Base-by-base conservation (phyloP, 2,797 vertebrate genomes). In the Synanceia verrucosa region DNA sequence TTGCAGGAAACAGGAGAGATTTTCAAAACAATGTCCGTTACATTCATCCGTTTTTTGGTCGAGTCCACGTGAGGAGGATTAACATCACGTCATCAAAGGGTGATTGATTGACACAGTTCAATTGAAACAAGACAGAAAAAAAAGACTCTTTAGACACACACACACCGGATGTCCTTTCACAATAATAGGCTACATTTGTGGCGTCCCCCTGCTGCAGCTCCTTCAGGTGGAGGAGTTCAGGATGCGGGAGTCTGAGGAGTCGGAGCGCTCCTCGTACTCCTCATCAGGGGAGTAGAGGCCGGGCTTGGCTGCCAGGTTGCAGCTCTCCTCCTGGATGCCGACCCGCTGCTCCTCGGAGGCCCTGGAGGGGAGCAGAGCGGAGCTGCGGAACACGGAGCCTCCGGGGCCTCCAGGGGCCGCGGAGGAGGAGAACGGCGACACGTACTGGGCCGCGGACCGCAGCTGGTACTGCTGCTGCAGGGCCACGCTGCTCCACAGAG, bases 401-500 rank as follows among this genome's bases (percentile, higher is more conserved):
- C 93, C 90, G 12, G 88, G 53, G 6, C 68, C 88, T 23, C 93
- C 47, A 0, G 96, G 88, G 63, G 91, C 95, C 6, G 91, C 78
- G 10, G 95, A 85, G 24, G 95, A 85, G 24, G 95, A 90, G 91
- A 99, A 99, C 5, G 97, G 97, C 0, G 96, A 96, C 86, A 97
- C 94, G 0, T 99, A 99, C 83, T 99, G 97, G 2, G 92, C 91
- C 13, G 92, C 90, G 1, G 98, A 97, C 28, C 97, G 93, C 67
- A 99, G 91, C 92, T 99, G 98, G 90, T 98, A 99, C 88, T 98
- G 97, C 88, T 99, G 98, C 93, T 99, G 98, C 86, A 99, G 92
- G 0, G 97, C 97, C 97, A 99, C 95, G 79, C 97, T 98, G 90
- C 97, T 99, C 98, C 98, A 99, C 81, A 99, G 91, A 34, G 98